These are phyloP conservation scores for Benitochromis conjunctus DNA, from an alignment of 2,113 vertebrate species.

Conservation along the genomic window DNA sequence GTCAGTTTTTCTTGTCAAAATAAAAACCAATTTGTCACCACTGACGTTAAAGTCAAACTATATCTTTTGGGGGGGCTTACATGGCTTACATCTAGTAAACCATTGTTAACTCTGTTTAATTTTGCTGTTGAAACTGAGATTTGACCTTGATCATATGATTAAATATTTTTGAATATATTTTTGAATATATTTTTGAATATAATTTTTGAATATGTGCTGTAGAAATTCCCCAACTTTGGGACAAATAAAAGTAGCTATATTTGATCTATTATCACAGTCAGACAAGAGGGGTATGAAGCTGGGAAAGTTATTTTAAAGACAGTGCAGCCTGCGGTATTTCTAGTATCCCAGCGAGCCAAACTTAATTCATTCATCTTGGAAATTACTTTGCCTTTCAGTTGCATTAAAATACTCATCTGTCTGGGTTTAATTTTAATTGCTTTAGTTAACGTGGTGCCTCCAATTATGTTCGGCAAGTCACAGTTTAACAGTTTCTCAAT, in stretches of 20 bases:
- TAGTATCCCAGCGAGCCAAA: not conserved
- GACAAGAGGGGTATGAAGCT: not conserved
- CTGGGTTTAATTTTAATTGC: not conserved
- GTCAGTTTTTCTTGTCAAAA: not conserved
- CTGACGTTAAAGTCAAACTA: not conserved
- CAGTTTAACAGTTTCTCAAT: not conserved
- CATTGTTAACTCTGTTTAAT: fast-evolving
- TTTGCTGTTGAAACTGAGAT: not conserved
- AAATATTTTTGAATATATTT: no score
- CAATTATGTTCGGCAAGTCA: not conserved
- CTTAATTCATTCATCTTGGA: not conserved
- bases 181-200: not conserved
- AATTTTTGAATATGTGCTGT: not conserved
- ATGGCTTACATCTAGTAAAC: not conserved
- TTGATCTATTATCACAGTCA: not conserved
- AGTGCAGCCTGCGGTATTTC: not conserved
- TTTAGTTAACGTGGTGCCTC: not conserved
- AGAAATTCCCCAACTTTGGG: not conserved
- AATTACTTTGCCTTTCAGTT: not conserved
- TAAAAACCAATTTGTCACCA: not conserved
- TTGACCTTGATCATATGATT: not conserved
- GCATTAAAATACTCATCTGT: not conserved
- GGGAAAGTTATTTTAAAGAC: not conserved
- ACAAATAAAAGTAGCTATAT: not conserved
- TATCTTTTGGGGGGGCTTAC: not conserved